phyloP scores from a whole-genome alignment of 2,888 invertebrate genomes.

The Scotopteryx bipunctaria region DNA sequence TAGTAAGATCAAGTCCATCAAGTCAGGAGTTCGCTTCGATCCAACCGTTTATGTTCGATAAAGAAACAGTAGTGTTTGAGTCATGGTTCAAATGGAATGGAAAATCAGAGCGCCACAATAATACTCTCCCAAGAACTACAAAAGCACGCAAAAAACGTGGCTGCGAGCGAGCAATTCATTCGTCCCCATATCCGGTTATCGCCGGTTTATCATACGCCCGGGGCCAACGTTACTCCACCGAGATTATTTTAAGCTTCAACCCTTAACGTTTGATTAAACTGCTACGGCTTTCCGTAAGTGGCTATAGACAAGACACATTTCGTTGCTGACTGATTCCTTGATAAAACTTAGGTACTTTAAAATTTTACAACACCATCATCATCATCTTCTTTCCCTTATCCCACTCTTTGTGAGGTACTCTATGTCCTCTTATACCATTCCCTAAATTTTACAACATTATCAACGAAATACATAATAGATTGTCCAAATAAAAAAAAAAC shows the following conservation, averaged over 20 bases:
- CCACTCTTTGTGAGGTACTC: too few relatives aligned
- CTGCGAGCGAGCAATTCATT: conserved; percentile 76
- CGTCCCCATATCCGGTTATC: conserved; percentile 78
- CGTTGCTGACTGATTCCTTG: conserved; percentile 23
- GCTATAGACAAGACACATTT: conserved; percentile 33
- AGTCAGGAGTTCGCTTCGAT: too few relatives aligned
- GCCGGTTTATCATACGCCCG: conserved; percentile 76
- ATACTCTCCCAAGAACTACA: conserved; percentile 56
- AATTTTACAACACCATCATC: too few relatives aligned
- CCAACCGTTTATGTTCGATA: too few relatives aligned
- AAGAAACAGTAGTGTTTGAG: not conserved
- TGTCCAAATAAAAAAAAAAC: too few relatives aligned
- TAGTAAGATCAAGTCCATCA: too few relatives aligned
- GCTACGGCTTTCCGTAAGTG: conserved; percentile 44
- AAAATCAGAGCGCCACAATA: conserved; percentile 16
- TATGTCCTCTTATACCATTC: too few relatives aligned
- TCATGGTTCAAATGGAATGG: not conserved
- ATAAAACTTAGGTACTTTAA: not conserved
- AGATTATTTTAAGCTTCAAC: conserved; percentile 78
- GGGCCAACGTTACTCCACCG: conserved; percentile 63
- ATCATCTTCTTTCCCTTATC: too few relatives aligned
- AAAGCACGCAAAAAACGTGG: conserved; percentile 69
- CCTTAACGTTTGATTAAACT: conserved; percentile 78
- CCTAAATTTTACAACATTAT: too few relatives aligned
- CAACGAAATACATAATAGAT: too few relatives aligned